A percentile compares a stretch with the other conserved stretches of the same genome.
Conservation (phyloP, 2,888 invertebrate genomes). For the Stenichneumon culpator region DNA sequence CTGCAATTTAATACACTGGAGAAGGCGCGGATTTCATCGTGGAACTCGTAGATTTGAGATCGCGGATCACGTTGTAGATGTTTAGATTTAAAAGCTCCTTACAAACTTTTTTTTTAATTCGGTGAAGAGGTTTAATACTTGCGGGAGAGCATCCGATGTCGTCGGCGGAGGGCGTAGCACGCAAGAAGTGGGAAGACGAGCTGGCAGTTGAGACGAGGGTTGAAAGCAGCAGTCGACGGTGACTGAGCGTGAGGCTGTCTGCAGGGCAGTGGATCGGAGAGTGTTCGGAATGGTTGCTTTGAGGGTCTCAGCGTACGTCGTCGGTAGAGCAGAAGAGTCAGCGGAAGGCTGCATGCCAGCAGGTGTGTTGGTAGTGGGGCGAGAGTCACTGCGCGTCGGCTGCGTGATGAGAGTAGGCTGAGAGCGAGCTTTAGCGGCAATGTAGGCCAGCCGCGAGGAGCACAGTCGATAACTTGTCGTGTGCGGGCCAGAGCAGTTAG, state of each 20-base stretch:
- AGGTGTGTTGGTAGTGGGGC: not conserved
- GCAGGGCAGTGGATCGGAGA: not conserved
- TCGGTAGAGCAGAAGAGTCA: not conserved
- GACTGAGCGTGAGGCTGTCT: not conserved
- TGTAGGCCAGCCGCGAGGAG: not conserved
- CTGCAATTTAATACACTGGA: not conserved
- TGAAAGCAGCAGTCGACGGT: not conserved
- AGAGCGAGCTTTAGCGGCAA: not conserved
- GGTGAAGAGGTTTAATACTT: not conserved
- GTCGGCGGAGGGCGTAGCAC: not conserved
- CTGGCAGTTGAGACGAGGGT: not conserved
- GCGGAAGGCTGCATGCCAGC: not conserved
- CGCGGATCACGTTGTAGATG: not conserved
- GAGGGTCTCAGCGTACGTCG: not conserved
- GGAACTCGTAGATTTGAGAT: not conserved
- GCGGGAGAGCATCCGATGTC: not conserved
- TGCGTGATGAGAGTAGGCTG: not conserved
- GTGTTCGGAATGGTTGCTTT: not conserved
- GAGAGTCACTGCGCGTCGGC: not conserved
- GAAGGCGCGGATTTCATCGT: not conserved
- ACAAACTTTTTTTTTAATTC: not conserved
- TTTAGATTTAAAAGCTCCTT: not conserved
- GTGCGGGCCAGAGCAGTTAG: not conserved
- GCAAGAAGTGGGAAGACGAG: not conserved
- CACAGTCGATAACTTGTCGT: not conserved